Evolutionary conservation across 1,140 invertebrate genomes (phyloP).

Genomic region (Chymomyza costata): DNA sequence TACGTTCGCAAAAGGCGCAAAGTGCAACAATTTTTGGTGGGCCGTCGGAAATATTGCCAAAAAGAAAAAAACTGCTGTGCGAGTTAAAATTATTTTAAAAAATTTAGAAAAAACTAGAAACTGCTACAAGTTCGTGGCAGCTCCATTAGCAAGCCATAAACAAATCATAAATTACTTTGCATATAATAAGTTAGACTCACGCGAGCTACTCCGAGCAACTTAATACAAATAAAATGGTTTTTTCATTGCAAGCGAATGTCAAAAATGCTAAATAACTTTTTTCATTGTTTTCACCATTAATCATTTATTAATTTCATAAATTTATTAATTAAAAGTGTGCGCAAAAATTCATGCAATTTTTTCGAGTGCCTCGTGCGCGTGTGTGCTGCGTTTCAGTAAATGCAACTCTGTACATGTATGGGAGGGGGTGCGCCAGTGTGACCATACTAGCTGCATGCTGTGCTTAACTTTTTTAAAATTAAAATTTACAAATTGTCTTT

Average conservation of each 20-base stretch:
- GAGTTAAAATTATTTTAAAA: conserved; percentile 11
- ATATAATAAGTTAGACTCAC: conserved; percentile 39
- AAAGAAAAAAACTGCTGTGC: background rate
- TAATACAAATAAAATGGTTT: background rate
- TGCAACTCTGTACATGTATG: no score
- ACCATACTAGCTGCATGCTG: no score
- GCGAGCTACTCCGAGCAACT: conserved; percentile 56
- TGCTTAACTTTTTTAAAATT: no score
- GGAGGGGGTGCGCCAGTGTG: no score
- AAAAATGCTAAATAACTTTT: conserved; percentile 29
- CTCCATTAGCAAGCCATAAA: conserved; percentile 39
- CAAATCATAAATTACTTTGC: conserved; percentile 17
- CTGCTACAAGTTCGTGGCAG: conserved; percentile 23
- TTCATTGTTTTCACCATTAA: conserved; percentile 33
- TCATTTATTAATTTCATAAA: conserved; percentile 58
- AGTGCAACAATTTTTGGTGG: conserved; percentile 4
- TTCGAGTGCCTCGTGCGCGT: conserved; percentile 11
- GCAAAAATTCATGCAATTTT: conserved; percentile 16
- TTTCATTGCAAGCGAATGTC: conserved; percentile 17
- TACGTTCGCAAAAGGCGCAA: conserved; percentile 21
- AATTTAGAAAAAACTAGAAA: background rate
- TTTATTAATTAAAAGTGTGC: conserved; percentile 49
- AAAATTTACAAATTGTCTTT: background rate
- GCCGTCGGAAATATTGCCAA: conserved; percentile 35
- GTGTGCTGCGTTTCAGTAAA: no score